Percentiles rank a stretch among this genome's conserved stretches.
phyloP scores from a whole-genome alignment of 2,888 invertebrate species.

The Drosophila pseudotakahashii region DNA sequence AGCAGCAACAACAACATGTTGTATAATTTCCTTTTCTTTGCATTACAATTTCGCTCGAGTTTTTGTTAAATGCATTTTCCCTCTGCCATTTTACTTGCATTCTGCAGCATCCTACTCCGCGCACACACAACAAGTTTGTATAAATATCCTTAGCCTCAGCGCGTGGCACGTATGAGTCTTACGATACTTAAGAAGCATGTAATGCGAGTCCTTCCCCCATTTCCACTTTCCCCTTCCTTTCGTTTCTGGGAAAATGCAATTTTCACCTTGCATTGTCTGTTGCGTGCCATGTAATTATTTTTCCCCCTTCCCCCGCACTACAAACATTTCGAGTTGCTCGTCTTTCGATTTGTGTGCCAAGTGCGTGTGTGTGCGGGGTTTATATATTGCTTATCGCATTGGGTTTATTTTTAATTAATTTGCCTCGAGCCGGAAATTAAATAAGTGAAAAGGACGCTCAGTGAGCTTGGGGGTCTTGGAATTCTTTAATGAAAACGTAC shows the following conservation, averaged over 20 bases:
- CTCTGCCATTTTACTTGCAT: slow-evolving; percentile 19
- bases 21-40: slow-evolving; percentile 57
- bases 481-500: background rate
- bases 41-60: slow-evolving; percentile 50
- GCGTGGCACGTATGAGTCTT: slow-evolving; percentile 56
- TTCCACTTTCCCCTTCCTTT: background rate
- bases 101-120: slow-evolving; percentile 1
- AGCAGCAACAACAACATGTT: slow-evolving; percentile 35
- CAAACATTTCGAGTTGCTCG: slow-evolving; percentile 27
- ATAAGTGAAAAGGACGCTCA: background rate
- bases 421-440: slow-evolving; percentile 23
- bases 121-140: slow-evolving; percentile 48
- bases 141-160: slow-evolving; percentile 55
- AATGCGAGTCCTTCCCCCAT: slow-evolving; percentile 49
- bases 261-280: slow-evolving; percentile 65
- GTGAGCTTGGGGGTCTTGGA: background rate
- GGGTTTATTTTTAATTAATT: slow-evolving; percentile 45
- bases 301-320: slow-evolving; percentile 2
- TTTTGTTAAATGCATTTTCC: slow-evolving; percentile 58
- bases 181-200: slow-evolving; percentile 64
- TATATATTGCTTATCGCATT: slow-evolving; percentile 25
- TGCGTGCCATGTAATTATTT: slow-evolving; percentile 66
- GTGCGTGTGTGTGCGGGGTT: background rate
- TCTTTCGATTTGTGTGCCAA: slow-evolving; percentile 30
- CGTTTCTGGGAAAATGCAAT: slow-evolving; percentile 51